Conservation (phyloP, 2,797 vertebrate genomes). For the Pangasius larnaudii region DNA sequence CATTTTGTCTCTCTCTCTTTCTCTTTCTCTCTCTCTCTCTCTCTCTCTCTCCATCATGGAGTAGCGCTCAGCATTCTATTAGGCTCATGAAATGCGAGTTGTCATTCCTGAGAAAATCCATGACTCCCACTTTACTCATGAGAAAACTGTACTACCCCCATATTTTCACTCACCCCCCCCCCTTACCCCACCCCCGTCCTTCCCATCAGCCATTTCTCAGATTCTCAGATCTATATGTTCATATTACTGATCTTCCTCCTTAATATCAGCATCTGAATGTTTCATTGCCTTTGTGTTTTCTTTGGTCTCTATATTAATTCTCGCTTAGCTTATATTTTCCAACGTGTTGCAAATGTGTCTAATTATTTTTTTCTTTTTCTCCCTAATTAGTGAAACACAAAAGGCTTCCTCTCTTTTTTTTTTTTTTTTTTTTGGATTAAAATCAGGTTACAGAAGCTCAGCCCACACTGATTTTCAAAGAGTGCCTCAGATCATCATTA, state of each 20-base stretch:
- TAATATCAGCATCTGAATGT: conserved; percentile 15
- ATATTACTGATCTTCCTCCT: neutral
- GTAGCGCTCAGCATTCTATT: conserved; percentile 26
- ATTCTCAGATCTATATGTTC: conserved; percentile 27
- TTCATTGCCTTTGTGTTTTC: conserved; percentile 9
- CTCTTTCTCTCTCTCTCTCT: neutral
- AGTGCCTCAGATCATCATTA: conserved; percentile 46
- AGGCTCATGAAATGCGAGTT: conserved; percentile 17
- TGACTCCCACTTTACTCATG: conserved; percentile 20
- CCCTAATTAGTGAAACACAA: conserved; percentile 44
- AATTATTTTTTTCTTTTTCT: conserved; percentile 15
- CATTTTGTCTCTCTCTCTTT: conserved; percentile 23
- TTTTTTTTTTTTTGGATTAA: conserved; percentile 19
- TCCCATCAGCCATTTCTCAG: conserved; percentile 22
- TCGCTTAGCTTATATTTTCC: neutral
- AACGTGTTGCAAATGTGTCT: conserved; percentile 19
- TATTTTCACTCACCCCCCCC: neutral
- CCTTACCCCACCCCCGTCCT: neutral
- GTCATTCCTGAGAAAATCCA: conserved; percentile 47
- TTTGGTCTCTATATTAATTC: conserved; percentile 26
- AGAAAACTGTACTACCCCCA: conserved; percentile 12
- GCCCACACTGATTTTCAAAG: conserved; percentile 39
- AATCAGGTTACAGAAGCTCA: conserved; percentile 45
- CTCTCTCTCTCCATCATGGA: neutral
- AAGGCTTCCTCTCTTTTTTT: conserved; percentile 38